Evolutionary conservation across 2,797 vertebrate genomes (phyloP), one percentile per base, ranked within the genome.

Genomic region (Pantherophis alleghaniensis): DNA sequence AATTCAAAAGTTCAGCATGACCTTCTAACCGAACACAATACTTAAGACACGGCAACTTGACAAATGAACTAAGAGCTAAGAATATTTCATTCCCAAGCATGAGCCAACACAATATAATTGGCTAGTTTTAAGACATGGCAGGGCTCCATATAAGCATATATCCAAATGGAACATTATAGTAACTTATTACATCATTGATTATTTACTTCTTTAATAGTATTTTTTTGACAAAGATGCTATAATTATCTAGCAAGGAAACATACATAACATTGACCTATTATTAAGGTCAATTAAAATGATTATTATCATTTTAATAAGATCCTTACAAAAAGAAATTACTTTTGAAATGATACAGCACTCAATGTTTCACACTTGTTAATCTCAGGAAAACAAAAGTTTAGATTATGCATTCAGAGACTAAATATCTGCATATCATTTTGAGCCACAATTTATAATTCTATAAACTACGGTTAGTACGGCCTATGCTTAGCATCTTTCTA

Each of bases 391-490:
- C 60, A 16, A 90, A 93, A 94, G 56, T 92, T 79, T 61, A 91
- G 90, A 69, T 5, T 1, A 10, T 16, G 92, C 5, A 61, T 53
- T 93, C 11, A 42, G 60, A 59, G 1, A 11, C 7, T 11, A 90
- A 94, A 88, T 53, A 93, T 55, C 61, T 57, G 87, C 42, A 55
- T 57, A 69, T 9, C 10, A 92, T 61, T 63, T 91, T 51, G 12
- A 95, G 91, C 87, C 42, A 95, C 93, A 53, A 89, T 90, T 90
- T 92, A 59, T 2, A 93, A 9, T 55, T 92, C 12, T 0, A 37
- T 37, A 74, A 74, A 74, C 7, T 2, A 74, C 37, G 7, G 14
- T 74, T 74, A 74, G n/a, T 37, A 74, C 66, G 32, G n/a, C 32
- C 5, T 37, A 0, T 74, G 66, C 66, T 74, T 74, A 74, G n/a